Base-by-base conservation (phyloP, 2,888 invertebrate genomes). In the Sinopyrophorus schimmeli region DNA sequence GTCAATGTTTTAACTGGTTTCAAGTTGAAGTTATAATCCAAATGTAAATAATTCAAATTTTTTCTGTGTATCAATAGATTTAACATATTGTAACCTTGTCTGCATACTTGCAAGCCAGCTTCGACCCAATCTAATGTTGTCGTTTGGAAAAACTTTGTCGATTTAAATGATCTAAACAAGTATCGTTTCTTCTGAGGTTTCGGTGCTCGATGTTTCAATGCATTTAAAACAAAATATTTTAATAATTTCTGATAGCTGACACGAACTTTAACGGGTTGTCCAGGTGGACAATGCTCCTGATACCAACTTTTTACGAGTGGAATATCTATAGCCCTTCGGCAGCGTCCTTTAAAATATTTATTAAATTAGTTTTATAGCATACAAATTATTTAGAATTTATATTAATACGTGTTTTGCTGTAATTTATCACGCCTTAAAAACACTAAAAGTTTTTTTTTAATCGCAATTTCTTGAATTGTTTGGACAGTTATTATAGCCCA, bases 61-160 rank as follows among this genome's bases (percentile, higher is more conserved):
- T 99, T 99, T 53, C 99, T 87, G 74, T 99, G 99, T 68, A 99
- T 99, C 57, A 99, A 79, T 53, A 99, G 79, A 74, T 99, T 99
- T 55, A 99, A 77, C 99, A 99, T 99, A 74, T 99, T 99, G 77
- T 99, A 99, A 2, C 99, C 99, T 74, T 99, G 99, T 1, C 98
- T 82, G 71, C 99, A 98, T 1, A 97, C 92, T 77, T 99, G 99
- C 28, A 99, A 76, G 3, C 99, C 99, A 6, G 96, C 97, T 75
- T 99, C 99, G 1, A 99, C 99, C 99, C 99, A 99, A 76, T 99
- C 99, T 60, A 99, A 77, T 1, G 96, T 96, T 0, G 99, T 99
- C 0, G 95, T 95, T 84, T 99, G 98, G 81, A 99, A 99, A 78
- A 99, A 99, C 75, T 99, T 99, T 0, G 99, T 99, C 0, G 97